Base-by-base conservation (phyloP, 2,113 vertebrate species). In the Neodontobutis hainanensis region DNA sequence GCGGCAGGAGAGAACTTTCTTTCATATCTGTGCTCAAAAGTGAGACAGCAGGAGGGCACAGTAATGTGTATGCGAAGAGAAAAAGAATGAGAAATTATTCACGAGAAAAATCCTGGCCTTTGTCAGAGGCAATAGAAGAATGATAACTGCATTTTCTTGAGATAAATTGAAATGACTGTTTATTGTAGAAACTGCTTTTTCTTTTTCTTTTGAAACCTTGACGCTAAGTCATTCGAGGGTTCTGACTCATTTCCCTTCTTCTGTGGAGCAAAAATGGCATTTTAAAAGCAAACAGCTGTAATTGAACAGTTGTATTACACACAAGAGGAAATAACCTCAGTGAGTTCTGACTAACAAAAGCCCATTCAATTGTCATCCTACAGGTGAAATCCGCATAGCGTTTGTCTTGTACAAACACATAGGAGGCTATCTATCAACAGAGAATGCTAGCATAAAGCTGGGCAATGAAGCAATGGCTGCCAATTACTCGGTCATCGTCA, bases 371-470 rank as follows among this genome's bases (percentile, higher is more conserved):
- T 14, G 3, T 67, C 34, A 5, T 47, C 40, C 61, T 84, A 46
- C 85, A 99, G 97, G 97, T 86, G 97, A 99, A 87, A 99, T 99
- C 58, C 93, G 96, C 78, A 97, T 99, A 66, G 96, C 96, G 0
- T 99, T 99, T 53, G 96, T 98, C 62, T 88, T 99, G 1, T 99
- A 99, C 90, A 97, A 99, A 86, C 96, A 98, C 84, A 92, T 99
- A 79, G 97, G 97, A 0, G 88, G 92, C 38, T 99, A 98, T 86
- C 92, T 99, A 34, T 97, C 97, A 27, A 99, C 97, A 27, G 97
- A 99, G 82, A 99, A 99, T 0, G 95, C 97, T 88, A 98, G 95
- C 90, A 94, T 99, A 93, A 99, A 98, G 84, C 79, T 98, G 83
- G 95, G 95, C 82, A 95, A 90, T 11, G 95, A 99, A 79, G 96